Evolutionary conservation across 1,140 invertebrate species (phyloP).

Genomic region (Drosophila ohnishii): DNA sequence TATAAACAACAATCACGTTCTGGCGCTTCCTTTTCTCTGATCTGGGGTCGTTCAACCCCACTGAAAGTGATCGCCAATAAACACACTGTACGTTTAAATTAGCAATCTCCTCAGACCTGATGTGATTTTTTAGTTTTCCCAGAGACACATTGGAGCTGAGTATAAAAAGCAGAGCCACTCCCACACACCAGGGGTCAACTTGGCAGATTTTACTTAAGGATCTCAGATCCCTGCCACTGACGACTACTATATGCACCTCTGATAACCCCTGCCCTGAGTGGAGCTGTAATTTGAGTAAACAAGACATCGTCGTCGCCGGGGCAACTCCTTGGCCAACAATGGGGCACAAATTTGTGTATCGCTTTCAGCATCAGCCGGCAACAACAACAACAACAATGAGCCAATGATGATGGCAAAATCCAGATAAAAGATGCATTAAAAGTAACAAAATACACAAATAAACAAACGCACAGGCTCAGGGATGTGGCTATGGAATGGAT

Average conservation of each 20-base stretch:
- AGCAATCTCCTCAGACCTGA: conserved; percentile 24
- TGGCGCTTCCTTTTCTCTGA: conserved; percentile 9
- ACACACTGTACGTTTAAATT: conserved; percentile 29
- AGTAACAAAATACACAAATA: conserved; percentile 81
- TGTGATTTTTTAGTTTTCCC: conserved; percentile 15
- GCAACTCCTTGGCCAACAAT: conserved; percentile 62
- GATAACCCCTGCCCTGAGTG: conserved; percentile 60
- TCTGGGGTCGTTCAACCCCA: conserved; percentile 49
- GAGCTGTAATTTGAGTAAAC: conserved; percentile 76
- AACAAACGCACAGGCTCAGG: conserved; percentile 58
- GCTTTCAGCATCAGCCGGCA: conserved; percentile 53
- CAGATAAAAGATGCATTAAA: conserved; percentile 82
- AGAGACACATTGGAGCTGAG: conserved; percentile 47
- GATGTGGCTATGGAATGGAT: conserved; percentile 17
- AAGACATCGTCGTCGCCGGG: conserved; percentile 63
- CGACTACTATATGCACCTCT: conserved; percentile 42
- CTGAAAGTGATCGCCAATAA: conserved; percentile 35
- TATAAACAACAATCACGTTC: conserved; percentile 54
- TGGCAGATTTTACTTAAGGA: conserved; percentile 33
- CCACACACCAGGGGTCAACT: conserved; percentile 58
- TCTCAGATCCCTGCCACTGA: conserved; percentile 12
- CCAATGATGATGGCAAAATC: conserved; percentile 76
- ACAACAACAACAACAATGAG: conserved; percentile 45
- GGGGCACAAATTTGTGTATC: conserved; percentile 76
- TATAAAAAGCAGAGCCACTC: conserved; percentile 33